Conservation (phyloP, 2,888 invertebrate species). For the Syritta pipiens region DNA sequence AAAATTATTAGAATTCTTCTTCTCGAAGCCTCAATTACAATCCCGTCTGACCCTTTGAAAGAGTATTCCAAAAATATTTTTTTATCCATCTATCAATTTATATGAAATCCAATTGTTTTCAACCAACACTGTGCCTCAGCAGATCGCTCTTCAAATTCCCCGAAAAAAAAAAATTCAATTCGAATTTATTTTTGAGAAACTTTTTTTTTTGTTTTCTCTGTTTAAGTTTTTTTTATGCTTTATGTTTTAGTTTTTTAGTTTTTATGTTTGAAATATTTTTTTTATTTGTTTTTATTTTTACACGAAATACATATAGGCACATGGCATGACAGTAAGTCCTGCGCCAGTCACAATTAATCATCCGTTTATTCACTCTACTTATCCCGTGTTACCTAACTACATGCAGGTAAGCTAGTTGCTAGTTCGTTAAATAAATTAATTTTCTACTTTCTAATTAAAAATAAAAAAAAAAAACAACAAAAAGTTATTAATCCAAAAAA, state of each 20-base stretch:
- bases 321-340: slow-evolving; percentile 80
- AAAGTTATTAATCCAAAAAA: background rate
- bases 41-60: too few species aligned
- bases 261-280: slow-evolving; percentile 66
- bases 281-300: slow-evolving; percentile 59
- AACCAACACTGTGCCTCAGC: too few species aligned
- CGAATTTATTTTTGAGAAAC: slow-evolving; percentile 28
- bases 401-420: slow-evolving; percentile 78
- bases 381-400: slow-evolving; percentile 80
- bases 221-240: slow-evolving; percentile 40
- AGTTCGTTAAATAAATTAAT: slow-evolving; percentile 43
- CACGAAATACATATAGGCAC: slow-evolving; percentile 76
- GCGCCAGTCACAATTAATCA: slow-evolving; percentile 80
- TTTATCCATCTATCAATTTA: too few species aligned
- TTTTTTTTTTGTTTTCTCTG: slow-evolving; percentile 40
- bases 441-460: slow-evolving; percentile 29
- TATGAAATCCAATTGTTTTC: too few species aligned
- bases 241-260: slow-evolving; percentile 65
- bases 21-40: too few species aligned
- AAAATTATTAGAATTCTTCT: too few species aligned
- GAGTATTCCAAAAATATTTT: too few species aligned
- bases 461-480: background rate
- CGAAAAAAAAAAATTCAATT: background rate
- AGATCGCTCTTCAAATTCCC: background rate
- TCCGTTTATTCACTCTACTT: slow-evolving; percentile 80